A percentile compares a stretch with the other conserved stretches of the same genome.
Evolutionary conservation across 2,797 vertebrate species (phyloP).

Genomic region (Acrossocheilus wenchowensis): DNA sequence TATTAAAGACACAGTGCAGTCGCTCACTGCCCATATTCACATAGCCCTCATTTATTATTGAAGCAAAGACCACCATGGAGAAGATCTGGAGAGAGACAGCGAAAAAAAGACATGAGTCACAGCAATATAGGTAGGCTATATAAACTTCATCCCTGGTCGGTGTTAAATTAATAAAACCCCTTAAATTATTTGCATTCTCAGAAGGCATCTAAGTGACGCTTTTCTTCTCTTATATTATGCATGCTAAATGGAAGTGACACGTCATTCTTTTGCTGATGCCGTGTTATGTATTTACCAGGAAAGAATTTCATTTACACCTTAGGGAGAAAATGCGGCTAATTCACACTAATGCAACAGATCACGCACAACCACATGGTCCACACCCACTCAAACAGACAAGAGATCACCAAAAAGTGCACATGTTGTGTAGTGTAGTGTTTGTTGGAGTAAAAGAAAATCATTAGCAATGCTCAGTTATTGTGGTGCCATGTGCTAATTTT

Average conservation of each 20-base stretch:
- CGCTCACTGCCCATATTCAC: conserved; percentile 86
- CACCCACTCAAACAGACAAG: neutral
- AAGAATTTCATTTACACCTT: conserved; percentile 47
- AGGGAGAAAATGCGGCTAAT: conserved; percentile 47
- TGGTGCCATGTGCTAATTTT: conserved; percentile 37
- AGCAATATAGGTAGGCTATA: neutral
- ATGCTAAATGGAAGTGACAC: conserved; percentile 16
- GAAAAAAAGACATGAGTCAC: neutral
- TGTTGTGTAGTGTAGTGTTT: neutral
- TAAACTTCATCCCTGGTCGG: neutral
- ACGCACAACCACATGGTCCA: neutral
- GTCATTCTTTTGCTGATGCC: neutral
- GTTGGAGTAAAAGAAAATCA: neutral
- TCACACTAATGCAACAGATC: conserved; percentile 47
- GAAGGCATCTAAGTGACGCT: neutral
- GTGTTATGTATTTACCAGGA: neutral
- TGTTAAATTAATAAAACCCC: conserved; percentile 11
- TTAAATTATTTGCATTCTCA: conserved; percentile 16
- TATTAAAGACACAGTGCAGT: conserved; percentile 89
- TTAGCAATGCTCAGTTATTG: neutral
- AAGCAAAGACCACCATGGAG: conserved; percentile 95
- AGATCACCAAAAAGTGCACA: neutral
- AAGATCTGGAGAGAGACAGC: conserved; percentile 75
- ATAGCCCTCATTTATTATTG: conserved; percentile 95
- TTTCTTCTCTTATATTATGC: conserved; percentile 5